Conservation (phyloP, 2,113 vertebrate species). For the Oriolus oriolus region DNA sequence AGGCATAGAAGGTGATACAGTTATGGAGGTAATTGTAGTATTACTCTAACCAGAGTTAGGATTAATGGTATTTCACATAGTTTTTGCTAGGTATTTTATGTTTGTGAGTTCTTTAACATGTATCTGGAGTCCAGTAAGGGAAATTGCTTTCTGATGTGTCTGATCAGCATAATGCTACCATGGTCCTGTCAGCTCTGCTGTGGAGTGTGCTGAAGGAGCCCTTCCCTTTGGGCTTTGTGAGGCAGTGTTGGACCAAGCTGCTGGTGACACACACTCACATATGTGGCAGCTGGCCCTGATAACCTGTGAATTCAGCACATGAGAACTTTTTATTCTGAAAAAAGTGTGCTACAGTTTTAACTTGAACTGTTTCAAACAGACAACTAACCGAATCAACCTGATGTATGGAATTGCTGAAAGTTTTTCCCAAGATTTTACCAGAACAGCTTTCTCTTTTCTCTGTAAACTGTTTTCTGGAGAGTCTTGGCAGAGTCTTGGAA, state of each 20-base stretch:
- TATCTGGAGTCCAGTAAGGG: not conserved
- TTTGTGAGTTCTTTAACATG: not conserved
- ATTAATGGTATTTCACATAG: fast-evolving
- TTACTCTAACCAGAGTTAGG: not conserved
- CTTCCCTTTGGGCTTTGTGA: not conserved
- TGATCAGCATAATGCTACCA: not conserved
- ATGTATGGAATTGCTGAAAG: not conserved
- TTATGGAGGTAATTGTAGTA: constrained; percentile 84
- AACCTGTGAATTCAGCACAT: not conserved
- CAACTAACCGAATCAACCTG: not conserved
- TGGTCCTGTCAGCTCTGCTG: fast-evolving
- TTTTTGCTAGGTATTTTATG: not conserved
- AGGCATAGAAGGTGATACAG: constrained; percentile 82
- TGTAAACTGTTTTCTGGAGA: not conserved
- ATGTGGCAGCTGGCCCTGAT: not conserved
- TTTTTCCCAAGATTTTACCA: not conserved
- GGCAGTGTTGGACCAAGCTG: not conserved
- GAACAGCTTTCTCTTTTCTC: not conserved
- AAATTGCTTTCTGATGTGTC: not conserved
- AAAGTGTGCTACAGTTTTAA: not conserved
- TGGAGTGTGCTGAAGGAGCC: not conserved
- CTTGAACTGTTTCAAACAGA: not conserved
- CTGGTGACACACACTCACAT: not conserved
- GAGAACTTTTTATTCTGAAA: not conserved
- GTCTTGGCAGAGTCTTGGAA: not conserved